Percentiles rank a stretch among this genome's conserved stretches.
Conservation (phyloP, 2,113 vertebrate genomes). For the Gopherus evgoodei region DNA sequence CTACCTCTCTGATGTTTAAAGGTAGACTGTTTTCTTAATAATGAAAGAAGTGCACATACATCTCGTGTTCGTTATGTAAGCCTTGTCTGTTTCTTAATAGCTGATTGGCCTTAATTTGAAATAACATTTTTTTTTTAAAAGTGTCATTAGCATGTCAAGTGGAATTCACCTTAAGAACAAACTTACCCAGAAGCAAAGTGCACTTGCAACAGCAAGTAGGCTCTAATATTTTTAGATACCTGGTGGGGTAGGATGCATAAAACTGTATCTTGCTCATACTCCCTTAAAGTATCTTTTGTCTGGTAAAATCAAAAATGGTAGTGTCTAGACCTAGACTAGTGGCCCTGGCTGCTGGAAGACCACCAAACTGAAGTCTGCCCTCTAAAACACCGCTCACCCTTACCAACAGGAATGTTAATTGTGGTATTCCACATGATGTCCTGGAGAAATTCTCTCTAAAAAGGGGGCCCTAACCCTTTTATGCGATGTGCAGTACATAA, state of each 20-base stretch:
- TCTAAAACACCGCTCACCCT: background rate
- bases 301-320: background rate
- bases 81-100: background rate
- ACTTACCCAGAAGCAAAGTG: background rate
- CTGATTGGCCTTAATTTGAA: no score
- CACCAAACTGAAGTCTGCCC: background rate
- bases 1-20: background rate
- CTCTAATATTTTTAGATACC: background rate
- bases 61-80: background rate
- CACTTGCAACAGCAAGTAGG: background rate
- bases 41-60: background rate
- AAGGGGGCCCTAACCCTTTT: background rate
- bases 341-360: background rate
- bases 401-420: background rate
- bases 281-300: background rate
- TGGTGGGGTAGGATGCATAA: background rate
- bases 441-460: background rate
- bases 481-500: background rate
- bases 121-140: background rate
- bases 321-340: background rate
- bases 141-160: background rate
- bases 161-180: background rate
- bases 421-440: background rate
- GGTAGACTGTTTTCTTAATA: background rate
- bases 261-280: background rate